Evolutionary conservation across 53 echinoderm and acorn worm species (phyloP), one percentile per base, ranked within the genome.

Genomic region (Apostichopus leukothele): DNA sequence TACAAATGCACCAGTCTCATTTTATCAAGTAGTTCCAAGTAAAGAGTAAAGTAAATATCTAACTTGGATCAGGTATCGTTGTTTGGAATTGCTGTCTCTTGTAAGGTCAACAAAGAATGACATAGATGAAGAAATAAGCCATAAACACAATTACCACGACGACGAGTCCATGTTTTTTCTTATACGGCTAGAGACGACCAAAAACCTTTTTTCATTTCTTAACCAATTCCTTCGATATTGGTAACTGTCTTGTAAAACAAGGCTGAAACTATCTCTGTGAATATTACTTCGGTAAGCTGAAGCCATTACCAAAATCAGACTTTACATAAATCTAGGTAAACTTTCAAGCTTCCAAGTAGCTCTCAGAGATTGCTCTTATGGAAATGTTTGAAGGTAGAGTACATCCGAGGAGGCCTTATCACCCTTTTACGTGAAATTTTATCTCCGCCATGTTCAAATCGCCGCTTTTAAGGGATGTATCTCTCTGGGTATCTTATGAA

Each of bases 381-480:
- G 20, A 19, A 71, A 71, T 19, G 21, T 71, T 71, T 18, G 71
- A 71, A 71, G 71, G 71, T 19, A 71, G 16, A 16, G 71, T 71
- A 19, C 71, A 71, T 71, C 71, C 71, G 71, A 71, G 71, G 71
- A 19, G 71, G 71, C 71, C 71, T 71, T 18, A 71, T 71, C 71
- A 71, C 71, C 71, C 71, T 71, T 71, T 71, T 71, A 71, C 71
- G 71, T 71, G 71, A 71, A 71, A 71, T 71, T 71, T 71, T 71
- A 71, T 71, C 71, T 71, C 18, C 6, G 71, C 71, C 18, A 71
- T 71, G 71, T 71, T 71, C 71, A 71, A 71, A 71, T 71, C 16
- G 71, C 71, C 18, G 71, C 71, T 71, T 18, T 13, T 71, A 71
- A n/a, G 18, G 71, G 71, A 71, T 71, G 71, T 71, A 71, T 71